A percentile compares a stretch with the other conserved stretches of the same genome.
phyloP scores from a whole-genome alignment of 1,140 invertebrate species.

The Oppia nitens region DNA sequence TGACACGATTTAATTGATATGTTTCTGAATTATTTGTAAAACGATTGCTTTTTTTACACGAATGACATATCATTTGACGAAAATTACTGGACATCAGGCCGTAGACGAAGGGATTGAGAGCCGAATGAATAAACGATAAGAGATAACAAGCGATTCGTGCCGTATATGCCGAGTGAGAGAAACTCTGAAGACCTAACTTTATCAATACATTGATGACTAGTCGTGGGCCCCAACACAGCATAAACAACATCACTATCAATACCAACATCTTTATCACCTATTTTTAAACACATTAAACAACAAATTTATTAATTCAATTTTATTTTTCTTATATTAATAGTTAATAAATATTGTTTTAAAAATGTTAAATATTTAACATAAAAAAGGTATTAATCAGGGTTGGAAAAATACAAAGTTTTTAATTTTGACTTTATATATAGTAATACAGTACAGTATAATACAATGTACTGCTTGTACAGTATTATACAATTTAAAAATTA shows the following conservation, averaged over 20 bases:
- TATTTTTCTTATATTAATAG: too few species aligned
- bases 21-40: not conserved
- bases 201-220: slow-evolving; percentile 29
- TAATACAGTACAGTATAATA: too few species aligned
- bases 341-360: too few species aligned
- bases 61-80: not conserved
- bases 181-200: slow-evolving; percentile 22
- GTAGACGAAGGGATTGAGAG: slow-evolving; percentile 38
- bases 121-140: slow-evolving; percentile 27
- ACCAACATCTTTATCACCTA: slow-evolving; percentile 37
- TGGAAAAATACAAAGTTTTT: too few species aligned
- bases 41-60: not conserved
- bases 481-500: too few species aligned
- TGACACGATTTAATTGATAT: not conserved
- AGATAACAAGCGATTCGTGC: slow-evolving; percentile 21
- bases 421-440: too few species aligned
- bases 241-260: slow-evolving; percentile 33
- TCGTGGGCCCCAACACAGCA: slow-evolving; percentile 35
- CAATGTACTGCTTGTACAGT: too few species aligned
- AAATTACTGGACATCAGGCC: slow-evolving; percentile 17
- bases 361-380: too few species aligned
- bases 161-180: slow-evolving; percentile 19
- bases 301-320: too few species aligned
- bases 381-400: too few species aligned
- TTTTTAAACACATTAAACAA: too few species aligned